Evolutionary conservation across 2,797 vertebrate genomes (phyloP), one percentile per base, ranked within the genome.

Genomic region (Borostomias antarcticus): DNA sequence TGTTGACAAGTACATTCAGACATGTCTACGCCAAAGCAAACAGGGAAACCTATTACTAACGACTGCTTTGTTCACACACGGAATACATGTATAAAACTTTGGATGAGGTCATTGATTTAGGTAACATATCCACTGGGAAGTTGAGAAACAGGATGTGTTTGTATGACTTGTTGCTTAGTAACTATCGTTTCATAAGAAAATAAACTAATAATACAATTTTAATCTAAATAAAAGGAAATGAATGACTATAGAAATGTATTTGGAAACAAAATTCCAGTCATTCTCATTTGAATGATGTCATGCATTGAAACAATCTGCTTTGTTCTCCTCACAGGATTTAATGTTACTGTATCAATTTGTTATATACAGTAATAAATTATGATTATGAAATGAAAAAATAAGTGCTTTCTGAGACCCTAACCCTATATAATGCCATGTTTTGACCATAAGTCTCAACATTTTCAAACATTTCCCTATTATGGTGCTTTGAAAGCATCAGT

Each of bases 91-190:
- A 26, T 15, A 53, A 26, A 15, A 37, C 11, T 15, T 26, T 33
- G 5, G 10, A 58, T 58, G 23, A 59, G 13, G 21, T 40, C 3
- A 40, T 40, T 10, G 19, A 17, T 37, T 40, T 40, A n/a, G 25
- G 32, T 10, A 1, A 26, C 11, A 23, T 19, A 37, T 40, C 37
- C 40, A 23, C 23, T 17, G 35, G 58, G 28, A 59, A 57, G 29
- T 26, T 37, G 23, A 0, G 19, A n/a, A n/a, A n/a, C n/a, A 45
- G 58, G 33, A 1, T 59, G 33, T 8, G 35, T 40, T 58, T 43
- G 21, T 43, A 21, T 43, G 58, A 59, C 11, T 28, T 9, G 58
- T 59, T 43, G 23, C 58, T 11, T 59, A 37, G 35, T 43, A 45
- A 43, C 58, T 59, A 59, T 58, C 10, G 23, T 37, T 35, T 58